These are phyloP conservation scores for Neocrepidodera transversa DNA, from an alignment of 2,888 invertebrate genomes.

Conservation along the genomic window DNA sequence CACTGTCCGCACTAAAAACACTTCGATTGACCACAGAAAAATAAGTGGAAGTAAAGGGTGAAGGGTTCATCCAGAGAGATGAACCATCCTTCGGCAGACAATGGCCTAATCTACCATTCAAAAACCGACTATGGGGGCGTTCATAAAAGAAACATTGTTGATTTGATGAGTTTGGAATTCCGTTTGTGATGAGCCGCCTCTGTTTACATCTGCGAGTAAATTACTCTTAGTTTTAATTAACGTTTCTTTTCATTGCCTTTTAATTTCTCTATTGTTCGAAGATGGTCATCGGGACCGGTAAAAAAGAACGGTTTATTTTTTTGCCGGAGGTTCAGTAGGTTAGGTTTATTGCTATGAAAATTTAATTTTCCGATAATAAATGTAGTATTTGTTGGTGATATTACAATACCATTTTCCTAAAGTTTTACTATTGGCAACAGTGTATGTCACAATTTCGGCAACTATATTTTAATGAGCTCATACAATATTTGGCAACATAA, in stretches of 20 bases:
- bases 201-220: slow-evolving; percentile 26
- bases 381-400: too few species aligned
- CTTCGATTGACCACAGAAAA: slow-evolving; percentile 7
- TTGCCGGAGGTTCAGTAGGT: not conserved
- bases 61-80: slow-evolving; percentile 23
- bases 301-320: not conserved
- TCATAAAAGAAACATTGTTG: slow-evolving; percentile 42
- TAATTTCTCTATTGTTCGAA: slow-evolving; percentile 20
- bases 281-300: not conserved
- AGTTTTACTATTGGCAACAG: too few species aligned
- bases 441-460: too few species aligned
- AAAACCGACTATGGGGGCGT: slow-evolving; percentile 36
- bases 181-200: slow-evolving; percentile 33
- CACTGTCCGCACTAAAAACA: not conserved
- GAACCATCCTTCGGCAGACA: slow-evolving; percentile 38
- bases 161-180: slow-evolving; percentile 40
- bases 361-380: too few species aligned
- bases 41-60: slow-evolving; percentile 27
- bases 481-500: too few species aligned
- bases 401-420: too few species aligned
- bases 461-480: too few species aligned
- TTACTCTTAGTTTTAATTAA: slow-evolving; percentile 32
- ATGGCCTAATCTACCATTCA: slow-evolving; percentile 43
- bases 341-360: too few species aligned
- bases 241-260: slow-evolving; percentile 18